Conservation (phyloP, 2,888 invertebrate species). For the Eupsilia transversa region DNA sequence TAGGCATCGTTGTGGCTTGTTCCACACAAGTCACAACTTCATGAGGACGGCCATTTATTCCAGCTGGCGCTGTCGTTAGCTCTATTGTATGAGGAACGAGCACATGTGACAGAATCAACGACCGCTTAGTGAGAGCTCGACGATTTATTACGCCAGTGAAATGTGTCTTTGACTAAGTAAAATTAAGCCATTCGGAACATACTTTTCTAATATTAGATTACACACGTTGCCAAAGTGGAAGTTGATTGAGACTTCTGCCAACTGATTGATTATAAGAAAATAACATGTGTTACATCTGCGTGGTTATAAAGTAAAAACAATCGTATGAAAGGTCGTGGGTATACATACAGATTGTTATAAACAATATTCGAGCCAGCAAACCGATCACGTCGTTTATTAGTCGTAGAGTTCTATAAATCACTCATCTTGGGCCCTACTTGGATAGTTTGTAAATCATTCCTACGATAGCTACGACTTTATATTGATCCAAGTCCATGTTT, state of each 20-base stretch:
- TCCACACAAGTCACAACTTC: conserved; percentile 63
- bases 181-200: conserved; percentile 71
- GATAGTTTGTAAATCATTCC: conserved; percentile 76
- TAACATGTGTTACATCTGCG: conserved; percentile 15
- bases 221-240: conserved; percentile 79
- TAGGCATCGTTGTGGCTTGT: conserved; percentile 53
- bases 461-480: conserved; percentile 68
- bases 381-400: conserved; percentile 70
- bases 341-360: conserved; percentile 49
- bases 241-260: conserved; percentile 68
- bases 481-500: conserved; percentile 64
- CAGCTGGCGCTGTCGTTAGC: conserved; percentile 51
- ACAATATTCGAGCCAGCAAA: conserved; percentile 56
- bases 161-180: conserved; percentile 75
- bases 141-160: conserved; percentile 74
- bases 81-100: conserved; percentile 67
- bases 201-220: conserved; percentile 78
- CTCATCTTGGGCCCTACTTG: conserved; percentile 75
- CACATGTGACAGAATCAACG: conserved; percentile 73
- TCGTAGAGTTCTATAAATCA: conserved; percentile 77
- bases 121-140: conserved; percentile 74
- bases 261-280: conserved; percentile 29
- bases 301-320: conserved; percentile 20
- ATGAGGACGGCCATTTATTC: conserved; percentile 69
- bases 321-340: conserved; percentile 16